A percentile compares a stretch with the other conserved stretches of the same genome.
Conservation (phyloP, 2,888 invertebrate genomes). For the Yponomeuta cagnagella region DNA sequence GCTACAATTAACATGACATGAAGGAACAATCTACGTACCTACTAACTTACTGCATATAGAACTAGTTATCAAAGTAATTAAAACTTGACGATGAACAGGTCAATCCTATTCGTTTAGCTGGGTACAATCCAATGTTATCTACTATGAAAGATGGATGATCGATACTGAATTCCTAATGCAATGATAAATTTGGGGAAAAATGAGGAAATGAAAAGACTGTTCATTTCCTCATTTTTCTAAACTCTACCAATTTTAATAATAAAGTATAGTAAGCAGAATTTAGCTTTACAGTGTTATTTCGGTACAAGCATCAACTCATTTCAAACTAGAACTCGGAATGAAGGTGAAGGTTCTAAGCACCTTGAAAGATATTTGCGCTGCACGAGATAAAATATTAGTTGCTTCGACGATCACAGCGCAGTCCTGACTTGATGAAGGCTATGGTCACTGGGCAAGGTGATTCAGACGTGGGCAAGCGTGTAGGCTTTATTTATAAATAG, state of each 20-base stretch:
- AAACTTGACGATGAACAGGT: no score
- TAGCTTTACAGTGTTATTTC: no score
- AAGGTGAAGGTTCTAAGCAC: background rate
- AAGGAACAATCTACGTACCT: background rate
- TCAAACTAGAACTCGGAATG: background rate
- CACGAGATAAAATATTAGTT: slow-evolving; percentile 24
- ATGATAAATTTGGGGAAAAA: no score
- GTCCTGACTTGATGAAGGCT: slow-evolving; percentile 5
- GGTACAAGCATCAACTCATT: no score
- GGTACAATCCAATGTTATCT: background rate
- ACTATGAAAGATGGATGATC: background rate
- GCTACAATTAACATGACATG: background rate
- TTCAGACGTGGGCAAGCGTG: slow-evolving; percentile 35
- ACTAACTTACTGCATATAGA: background rate
- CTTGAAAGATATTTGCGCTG: background rate
- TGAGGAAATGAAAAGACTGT: no score
- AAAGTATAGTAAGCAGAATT: no score
- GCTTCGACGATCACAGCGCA: slow-evolving; percentile 48
- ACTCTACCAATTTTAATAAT: no score
- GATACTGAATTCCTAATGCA: no score
- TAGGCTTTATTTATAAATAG: slow-evolving; percentile 66
- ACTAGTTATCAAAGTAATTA: background rate
- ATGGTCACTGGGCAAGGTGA: slow-evolving; percentile 6
- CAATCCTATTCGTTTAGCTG: background rate
- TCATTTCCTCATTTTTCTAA: no score